Evolutionary conservation across 1,140 invertebrate genomes (phyloP).

Genomic region (Theocolax elegans): DNA sequence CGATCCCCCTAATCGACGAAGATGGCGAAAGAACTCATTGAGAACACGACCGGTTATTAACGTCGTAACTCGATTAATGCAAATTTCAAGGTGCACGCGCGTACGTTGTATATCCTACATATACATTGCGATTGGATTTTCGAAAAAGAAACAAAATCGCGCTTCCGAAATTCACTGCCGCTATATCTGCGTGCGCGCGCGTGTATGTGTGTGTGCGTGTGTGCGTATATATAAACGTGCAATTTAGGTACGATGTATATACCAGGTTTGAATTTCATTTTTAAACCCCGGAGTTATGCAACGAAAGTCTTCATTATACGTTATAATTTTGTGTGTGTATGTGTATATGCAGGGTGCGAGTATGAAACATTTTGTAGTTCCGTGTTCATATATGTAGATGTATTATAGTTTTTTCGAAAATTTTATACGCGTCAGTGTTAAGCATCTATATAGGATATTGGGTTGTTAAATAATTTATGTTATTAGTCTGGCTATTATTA

Average conservation of each 20-base stretch:
- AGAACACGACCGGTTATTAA: constrained; percentile 12
- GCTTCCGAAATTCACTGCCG: too few relatives aligned
- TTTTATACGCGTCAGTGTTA: too few relatives aligned
- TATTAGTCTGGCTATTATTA: too few relatives aligned
- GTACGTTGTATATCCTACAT: neutral
- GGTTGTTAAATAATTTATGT: too few relatives aligned
- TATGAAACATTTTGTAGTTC: too few relatives aligned
- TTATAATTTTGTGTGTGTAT: neutral
- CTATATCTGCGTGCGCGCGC: too few relatives aligned
- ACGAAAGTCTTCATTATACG: constrained; percentile 19
- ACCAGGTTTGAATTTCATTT: neutral
- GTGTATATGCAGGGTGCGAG: too few relatives aligned
- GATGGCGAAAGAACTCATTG: constrained; percentile 4
- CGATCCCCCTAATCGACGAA: constrained; percentile 5
- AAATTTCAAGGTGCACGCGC: constrained; percentile 24
- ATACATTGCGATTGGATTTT: constrained; percentile 21
- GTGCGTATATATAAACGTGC: constrained; percentile 8
- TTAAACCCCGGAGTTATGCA: neutral
- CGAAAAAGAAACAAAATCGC: neutral
- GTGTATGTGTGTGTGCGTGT: too few relatives aligned
- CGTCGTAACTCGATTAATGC: constrained; percentile 37
- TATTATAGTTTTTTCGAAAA: too few relatives aligned
- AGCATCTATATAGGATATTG: too few relatives aligned
- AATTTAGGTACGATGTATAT: constrained; percentile 30
- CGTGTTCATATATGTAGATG: too few relatives aligned